Evolutionary conservation across 2,113 vertebrate genomes (phyloP), one percentile per base, ranked within the genome.

Genomic region (Nesoenas mayeri): DNA sequence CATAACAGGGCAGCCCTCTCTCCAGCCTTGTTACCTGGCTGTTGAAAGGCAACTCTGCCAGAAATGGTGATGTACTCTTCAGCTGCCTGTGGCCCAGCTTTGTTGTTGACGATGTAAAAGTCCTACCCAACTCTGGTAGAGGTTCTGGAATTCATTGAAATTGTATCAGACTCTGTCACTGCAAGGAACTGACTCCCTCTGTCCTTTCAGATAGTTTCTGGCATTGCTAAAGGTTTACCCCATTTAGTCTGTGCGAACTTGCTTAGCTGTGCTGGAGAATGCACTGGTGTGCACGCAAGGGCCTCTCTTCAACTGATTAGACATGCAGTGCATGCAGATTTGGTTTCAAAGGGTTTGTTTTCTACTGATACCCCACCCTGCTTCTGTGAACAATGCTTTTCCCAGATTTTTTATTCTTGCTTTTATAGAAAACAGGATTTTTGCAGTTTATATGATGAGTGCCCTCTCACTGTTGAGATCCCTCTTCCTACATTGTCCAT

Each of bases 271-370:
- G 51, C 60, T 81, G 65, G 15, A 60, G 65, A 34, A 18, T 21
- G 38, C 21, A 40, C 25, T 10, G 4, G 1, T 2, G 0, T 34
- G 50, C 11, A 57, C 0, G 0, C 65, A 79, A 17, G 28, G 15
- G 31, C 44, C 22, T 10, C 12, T 53, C 32, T 67, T 71, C 9
- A 19, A 16, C 47, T 81, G 85, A 74, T 74, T 50, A 74, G 65
- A 53, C 10, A 31, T 17, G 28, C 14, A 25, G 4, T 32, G 17
- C 16, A 7, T 15, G 34, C 29, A 84, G 72, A 57, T 87, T 70
- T 81, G 50, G 2, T 20, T 78, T 77, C 32, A 51, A 19, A 81
- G 53, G 17, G 6, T 60, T 78, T 62, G 22, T 32, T 38, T 44
- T 42, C 25, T 34, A n/a, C 28, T 28, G 42, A 47, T 17, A 74